These are phyloP conservation scores for Chymomyza fuscimana DNA, from an alignment of 2,888 invertebrate genomes.

Conservation along the genomic window DNA sequence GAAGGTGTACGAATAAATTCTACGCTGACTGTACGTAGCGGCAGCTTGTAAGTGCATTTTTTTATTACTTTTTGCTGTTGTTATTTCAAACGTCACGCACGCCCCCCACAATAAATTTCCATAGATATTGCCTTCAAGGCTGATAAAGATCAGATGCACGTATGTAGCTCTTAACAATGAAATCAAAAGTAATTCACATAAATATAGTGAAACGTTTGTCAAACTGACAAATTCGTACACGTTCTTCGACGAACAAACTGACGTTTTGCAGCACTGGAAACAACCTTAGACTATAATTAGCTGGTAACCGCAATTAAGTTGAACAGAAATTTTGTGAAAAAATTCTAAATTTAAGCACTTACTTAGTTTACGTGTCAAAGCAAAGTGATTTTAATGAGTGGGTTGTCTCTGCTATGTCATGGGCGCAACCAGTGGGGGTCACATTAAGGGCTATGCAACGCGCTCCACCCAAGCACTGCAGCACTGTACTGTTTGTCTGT, in stretches of 20 bases:
- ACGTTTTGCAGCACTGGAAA: constrained; percentile 25
- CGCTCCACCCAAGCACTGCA: no score
- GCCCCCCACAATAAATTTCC: constrained; percentile 32
- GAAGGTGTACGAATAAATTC: no score
- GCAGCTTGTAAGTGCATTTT: constrained; percentile 22
- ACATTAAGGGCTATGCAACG: no score
- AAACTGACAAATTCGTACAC: constrained; percentile 34
- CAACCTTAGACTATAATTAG: constrained; percentile 37
- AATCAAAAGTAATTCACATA: background rate
- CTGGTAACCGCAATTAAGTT: constrained; percentile 55
- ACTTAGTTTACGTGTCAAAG: background rate
- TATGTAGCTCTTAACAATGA: constrained; percentile 9
- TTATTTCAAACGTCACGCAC: constrained; percentile 32
- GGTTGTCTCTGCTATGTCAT: background rate
- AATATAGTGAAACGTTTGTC: constrained; percentile 12
- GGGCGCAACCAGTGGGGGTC: constrained; percentile 21
- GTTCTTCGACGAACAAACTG: constrained; percentile 34
- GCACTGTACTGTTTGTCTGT: no score
- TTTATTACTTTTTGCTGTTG: background rate
- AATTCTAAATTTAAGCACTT: background rate
- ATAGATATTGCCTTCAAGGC: constrained; percentile 13
- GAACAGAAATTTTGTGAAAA: constrained; percentile 29
- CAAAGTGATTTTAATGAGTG: background rate
- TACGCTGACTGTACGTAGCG: background rate
- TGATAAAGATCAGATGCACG: constrained; percentile 36